Percentiles rank a stretch among this genome's conserved stretches.
Conservation (phyloP, 37 sponge, comb jelly and placozoan genomes). For the Cliona cf. orientalis region DNA sequence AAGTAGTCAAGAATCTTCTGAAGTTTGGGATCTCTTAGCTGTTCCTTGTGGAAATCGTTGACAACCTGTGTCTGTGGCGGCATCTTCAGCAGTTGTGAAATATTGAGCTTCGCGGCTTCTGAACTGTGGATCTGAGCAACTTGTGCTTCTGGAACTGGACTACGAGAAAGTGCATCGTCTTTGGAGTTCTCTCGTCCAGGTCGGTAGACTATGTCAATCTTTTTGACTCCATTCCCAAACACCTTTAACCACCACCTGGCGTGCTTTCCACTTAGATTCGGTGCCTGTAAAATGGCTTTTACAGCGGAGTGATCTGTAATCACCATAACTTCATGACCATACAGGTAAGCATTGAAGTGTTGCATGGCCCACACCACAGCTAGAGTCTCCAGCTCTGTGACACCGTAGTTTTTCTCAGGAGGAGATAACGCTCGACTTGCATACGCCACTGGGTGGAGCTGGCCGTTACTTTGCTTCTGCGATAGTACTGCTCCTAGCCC, state of each 20-base stretch:
- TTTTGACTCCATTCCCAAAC: conserved; percentile 25
- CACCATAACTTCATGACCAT: conserved; percentile 48
- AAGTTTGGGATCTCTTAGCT: conserved; percentile 31
- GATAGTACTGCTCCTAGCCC: conserved; percentile 62
- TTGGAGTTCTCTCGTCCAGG: conserved; percentile 33
- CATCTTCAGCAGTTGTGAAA: neutral
- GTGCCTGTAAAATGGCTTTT: conserved; percentile 55
- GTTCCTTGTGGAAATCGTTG: conserved; percentile 11
- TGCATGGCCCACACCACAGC: conserved; percentile 65
- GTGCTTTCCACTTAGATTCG: conserved; percentile 48
- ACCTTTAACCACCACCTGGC: conserved; percentile 60
- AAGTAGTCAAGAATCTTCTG: conserved; percentile 20
- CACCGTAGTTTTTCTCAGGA: conserved; percentile 44
- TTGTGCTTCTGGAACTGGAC: conserved; percentile 24
- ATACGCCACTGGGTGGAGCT: conserved; percentile 58
- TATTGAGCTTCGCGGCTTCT: no score
- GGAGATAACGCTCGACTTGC: conserved; percentile 45
- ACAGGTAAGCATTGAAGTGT: conserved; percentile 55
- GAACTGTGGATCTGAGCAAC: no score
- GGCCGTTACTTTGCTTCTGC: conserved; percentile 25
- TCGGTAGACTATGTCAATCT: conserved; percentile 32
- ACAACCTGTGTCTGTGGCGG: neutral
- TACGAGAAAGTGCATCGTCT: conserved; percentile 46
- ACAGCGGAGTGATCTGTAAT: conserved; percentile 63
- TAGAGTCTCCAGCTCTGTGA: conserved; percentile 65